Conservation (phyloP, 2,888 invertebrate species). For the Stenurella melanura region DNA sequence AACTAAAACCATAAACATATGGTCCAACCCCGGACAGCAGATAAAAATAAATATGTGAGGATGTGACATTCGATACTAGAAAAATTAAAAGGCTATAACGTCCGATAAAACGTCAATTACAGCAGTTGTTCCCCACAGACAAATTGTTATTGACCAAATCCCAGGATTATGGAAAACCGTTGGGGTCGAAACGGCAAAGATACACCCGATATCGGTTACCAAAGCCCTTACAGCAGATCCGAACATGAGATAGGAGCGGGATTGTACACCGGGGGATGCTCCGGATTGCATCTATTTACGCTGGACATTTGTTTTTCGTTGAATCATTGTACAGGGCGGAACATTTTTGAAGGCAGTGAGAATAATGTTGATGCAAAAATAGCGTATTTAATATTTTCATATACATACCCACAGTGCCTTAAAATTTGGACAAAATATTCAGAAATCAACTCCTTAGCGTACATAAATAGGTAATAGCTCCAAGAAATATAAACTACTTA, state of each 20-base stretch:
- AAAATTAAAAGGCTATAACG: slow-evolving; percentile 59
- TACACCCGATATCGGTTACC: slow-evolving; percentile 52
- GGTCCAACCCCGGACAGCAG: neutral
- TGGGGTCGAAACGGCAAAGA: slow-evolving; percentile 58
- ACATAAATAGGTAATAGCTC: no score
- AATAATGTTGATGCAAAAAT: no score
- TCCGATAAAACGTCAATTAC: slow-evolving; percentile 68
- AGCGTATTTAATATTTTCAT: no score
- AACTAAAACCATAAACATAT: neutral
- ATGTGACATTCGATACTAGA: slow-evolving; percentile 32
- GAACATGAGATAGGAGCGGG: slow-evolving; percentile 19
- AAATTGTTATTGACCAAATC: slow-evolving; percentile 70
- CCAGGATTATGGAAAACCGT: slow-evolving; percentile 68
- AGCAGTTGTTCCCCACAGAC: slow-evolving; percentile 63
- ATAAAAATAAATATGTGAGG: slow-evolving; percentile 2
- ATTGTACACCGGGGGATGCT: neutral
- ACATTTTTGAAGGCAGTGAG: no score
- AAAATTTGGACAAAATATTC: no score
- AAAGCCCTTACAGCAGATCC: slow-evolving; percentile 46
- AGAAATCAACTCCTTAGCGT: no score
- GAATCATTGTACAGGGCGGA: neutral
- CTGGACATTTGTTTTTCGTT: neutral
- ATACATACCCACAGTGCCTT: no score
- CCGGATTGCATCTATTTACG: neutral
- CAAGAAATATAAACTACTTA: no score